These are phyloP conservation scores for Druceiella hillmani DNA, from an alignment of 2,888 invertebrate species.

Conservation along the genomic window DNA sequence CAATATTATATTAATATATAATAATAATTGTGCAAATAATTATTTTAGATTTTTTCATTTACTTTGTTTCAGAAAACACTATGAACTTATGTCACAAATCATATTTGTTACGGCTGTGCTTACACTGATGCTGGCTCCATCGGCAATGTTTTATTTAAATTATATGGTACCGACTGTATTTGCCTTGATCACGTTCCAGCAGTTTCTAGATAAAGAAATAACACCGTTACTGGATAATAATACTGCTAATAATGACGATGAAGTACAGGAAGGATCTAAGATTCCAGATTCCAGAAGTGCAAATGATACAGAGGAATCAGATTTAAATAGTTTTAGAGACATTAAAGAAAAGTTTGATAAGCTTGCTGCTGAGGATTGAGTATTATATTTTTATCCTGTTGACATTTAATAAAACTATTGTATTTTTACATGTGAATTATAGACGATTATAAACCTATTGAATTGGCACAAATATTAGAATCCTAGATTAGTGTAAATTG, in stretches of 20 bases:
- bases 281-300: no score
- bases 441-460: no score
- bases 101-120: constrained; percentile 51
- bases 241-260: background rate
- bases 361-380: no score
- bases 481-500: no score
- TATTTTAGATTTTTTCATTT: constrained; percentile 11
- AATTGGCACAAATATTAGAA: no score
- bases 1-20: no score
- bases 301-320: no score
- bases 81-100: constrained; percentile 39
- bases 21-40: constrained; percentile 6
- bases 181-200: constrained; percentile 52
- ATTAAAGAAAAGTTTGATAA: background rate
- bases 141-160: constrained; percentile 55
- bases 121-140: constrained; percentile 54
- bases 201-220: constrained; percentile 37
- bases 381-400: no score
- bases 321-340: background rate
- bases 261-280: no score
- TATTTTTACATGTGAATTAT: no score
- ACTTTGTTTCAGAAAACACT: constrained; percentile 42
- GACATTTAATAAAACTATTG: no score
- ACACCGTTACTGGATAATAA: constrained; percentile 7
- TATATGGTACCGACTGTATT: constrained; percentile 53